Evolutionary conservation across 2,113 vertebrate genomes (phyloP).

Genomic region (Prietella phreatophila): DNA sequence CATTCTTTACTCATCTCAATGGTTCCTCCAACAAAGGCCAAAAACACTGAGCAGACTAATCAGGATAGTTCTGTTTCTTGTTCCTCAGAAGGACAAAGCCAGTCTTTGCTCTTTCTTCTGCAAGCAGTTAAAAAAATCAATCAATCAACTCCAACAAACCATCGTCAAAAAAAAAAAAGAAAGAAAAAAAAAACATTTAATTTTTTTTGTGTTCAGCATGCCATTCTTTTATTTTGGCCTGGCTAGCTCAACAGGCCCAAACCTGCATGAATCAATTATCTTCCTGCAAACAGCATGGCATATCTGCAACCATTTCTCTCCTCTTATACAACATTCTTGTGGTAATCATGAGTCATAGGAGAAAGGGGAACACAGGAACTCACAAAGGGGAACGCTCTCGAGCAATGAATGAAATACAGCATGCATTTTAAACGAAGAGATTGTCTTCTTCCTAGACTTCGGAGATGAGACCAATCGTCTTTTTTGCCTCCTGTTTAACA

Average conservation of each 20-base stretch:
- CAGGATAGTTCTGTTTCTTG: background rate
- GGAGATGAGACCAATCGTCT: background rate
- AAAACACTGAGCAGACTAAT: conserved; percentile 26
- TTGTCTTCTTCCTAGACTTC: conserved; percentile 9
- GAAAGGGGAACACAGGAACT: background rate
- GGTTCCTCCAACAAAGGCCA: conserved; percentile 26
- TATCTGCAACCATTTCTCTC: conserved; percentile 3
- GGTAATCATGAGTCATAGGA: background rate
- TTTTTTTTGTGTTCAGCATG: background rate
- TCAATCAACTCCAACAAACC: background rate
- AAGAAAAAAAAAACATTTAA: too few relatives aligned
- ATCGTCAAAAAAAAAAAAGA: background rate
- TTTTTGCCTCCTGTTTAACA: background rate
- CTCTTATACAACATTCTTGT: conserved; percentile 14
- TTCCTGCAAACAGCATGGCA: conserved; percentile 22
- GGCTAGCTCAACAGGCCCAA: conserved; percentile 31
- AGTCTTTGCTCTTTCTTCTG: background rate
- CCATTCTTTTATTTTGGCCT: background rate
- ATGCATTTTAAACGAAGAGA: conserved; percentile 1
- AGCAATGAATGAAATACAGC: background rate
- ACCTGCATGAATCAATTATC: conserved; percentile 35
- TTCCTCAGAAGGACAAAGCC: background rate
- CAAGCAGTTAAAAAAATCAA: background rate
- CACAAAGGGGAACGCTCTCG: background rate
- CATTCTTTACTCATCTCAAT: conserved; percentile 22